A percentile compares a stretch with the other conserved stretches of the same genome.
phyloP scores from a whole-genome alignment of 2,888 invertebrate genomes.

The Pachliopta kotzebuea region DNA sequence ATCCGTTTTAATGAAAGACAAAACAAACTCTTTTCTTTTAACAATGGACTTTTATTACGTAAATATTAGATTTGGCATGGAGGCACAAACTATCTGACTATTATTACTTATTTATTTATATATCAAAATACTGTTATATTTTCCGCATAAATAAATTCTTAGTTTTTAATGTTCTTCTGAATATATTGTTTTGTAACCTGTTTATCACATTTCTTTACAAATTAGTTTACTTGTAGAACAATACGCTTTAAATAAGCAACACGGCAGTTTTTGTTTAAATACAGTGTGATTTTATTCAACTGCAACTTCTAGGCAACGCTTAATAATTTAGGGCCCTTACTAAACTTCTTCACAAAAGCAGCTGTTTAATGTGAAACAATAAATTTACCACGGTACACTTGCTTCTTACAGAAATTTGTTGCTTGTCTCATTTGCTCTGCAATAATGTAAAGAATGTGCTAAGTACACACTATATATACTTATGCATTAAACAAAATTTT shows the following conservation, averaged over 20 bases:
- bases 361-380: conserved; percentile 22
- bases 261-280: conserved; percentile 11
- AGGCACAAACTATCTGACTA: no score
- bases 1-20: no score
- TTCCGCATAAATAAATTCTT: no score
- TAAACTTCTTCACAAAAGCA: conserved; percentile 18
- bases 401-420: conserved; percentile 21
- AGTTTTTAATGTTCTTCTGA: no score
- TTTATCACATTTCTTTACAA: not conserved
- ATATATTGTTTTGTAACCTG: not conserved
- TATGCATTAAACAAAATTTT: no score
- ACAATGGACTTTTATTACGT: no score
- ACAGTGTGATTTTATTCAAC: conserved; percentile 11
- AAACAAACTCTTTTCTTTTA: no score
- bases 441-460: conserved; percentile 6
- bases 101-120: no score
- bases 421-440: conserved; percentile 5
- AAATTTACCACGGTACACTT: conserved; percentile 18
- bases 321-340: conserved; percentile 23
- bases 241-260: not conserved
- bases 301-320: conserved; percentile 17
- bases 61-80: no score
- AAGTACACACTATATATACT: not conserved
- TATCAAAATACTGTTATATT: no score
- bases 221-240: not conserved